Percentiles rank a stretch among this genome's conserved stretches.
phyloP scores from a whole-genome alignment of 2,797 vertebrate species.

The Moxostoma hubbsi region DNA sequence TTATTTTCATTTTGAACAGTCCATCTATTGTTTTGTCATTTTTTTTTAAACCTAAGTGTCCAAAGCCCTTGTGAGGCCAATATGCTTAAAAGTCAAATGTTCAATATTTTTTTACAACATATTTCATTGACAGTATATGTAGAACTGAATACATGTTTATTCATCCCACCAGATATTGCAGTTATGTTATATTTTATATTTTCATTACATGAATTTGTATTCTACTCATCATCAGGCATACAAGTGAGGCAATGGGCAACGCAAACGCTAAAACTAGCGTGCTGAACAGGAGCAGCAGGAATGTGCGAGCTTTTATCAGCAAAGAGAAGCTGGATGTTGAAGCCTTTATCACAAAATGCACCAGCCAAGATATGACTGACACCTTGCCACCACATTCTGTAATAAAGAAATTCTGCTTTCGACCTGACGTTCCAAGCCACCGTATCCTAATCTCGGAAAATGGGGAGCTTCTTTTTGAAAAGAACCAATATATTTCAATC shows the following conservation, averaged over 20 bases:
- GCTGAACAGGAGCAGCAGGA: conserved; percentile 69
- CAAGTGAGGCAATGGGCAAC: conserved; percentile 65
- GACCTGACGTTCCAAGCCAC: conserved; percentile 41
- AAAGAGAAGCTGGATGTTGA: conserved; percentile 59
- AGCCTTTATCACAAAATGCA: conserved; percentile 55
- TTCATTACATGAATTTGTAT: neutral
- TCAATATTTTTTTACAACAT: no score
- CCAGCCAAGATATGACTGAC: rapidly evolving
- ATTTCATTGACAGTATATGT: no score
- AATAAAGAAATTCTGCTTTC: conserved; percentile 65
- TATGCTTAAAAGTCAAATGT: no score
- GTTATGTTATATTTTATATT: neutral
- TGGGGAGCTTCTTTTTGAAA: conserved; percentile 55
- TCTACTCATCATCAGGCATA: conserved; percentile 4
- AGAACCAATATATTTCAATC: conserved; percentile 59
- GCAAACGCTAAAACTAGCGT: conserved; percentile 49
- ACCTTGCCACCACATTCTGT: neutral
- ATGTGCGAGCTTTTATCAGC: conserved; percentile 62
- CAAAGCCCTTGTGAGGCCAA: no score
- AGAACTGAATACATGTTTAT: no score
- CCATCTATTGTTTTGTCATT: no score
- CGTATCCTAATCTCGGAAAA: conserved; percentile 64
- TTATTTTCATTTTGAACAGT: no score
- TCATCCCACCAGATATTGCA: no score
- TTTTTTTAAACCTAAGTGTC: no score